Conservation (phyloP, 2,797 vertebrate species). For the Phaenicophaeus curvirostris region DNA sequence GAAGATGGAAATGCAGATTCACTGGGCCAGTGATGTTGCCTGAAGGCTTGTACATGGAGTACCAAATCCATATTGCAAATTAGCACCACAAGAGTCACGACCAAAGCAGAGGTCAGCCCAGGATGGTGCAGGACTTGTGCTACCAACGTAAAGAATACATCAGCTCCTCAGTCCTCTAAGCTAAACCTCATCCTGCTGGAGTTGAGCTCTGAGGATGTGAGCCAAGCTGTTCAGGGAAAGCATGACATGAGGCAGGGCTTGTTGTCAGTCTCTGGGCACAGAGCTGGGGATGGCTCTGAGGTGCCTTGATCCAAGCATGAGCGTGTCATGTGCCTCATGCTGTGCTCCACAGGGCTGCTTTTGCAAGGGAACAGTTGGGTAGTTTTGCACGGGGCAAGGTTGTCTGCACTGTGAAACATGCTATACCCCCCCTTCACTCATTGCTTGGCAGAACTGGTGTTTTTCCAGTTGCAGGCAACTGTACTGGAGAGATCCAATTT, state of each 20-base stretch:
- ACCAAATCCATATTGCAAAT: not conserved
- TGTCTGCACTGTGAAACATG: rapidly evolving
- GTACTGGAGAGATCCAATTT: not conserved
- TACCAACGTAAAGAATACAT: not conserved
- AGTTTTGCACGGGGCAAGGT: not conserved
- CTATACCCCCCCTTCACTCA: rapidly evolving
- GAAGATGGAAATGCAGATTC: not conserved
- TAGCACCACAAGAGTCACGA: not conserved
- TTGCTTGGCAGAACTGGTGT: not conserved
- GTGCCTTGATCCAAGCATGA: not conserved
- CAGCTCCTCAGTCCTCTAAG: rapidly evolving
- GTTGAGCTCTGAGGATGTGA: not conserved
- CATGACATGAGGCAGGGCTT: rapidly evolving
- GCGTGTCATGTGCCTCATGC: not conserved
- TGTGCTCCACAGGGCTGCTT: not conserved
- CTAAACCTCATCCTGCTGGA: not conserved
- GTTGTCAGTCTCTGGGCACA: not conserved
- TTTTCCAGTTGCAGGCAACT: not conserved
- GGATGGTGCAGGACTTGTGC: not conserved
- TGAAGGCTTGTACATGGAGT: not conserved
- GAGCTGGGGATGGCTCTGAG: not conserved
- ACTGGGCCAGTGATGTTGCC: not conserved
- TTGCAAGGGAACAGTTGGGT: not conserved
- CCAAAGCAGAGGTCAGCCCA: not conserved
- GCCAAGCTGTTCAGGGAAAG: not conserved